phyloP scores from a whole-genome alignment of 2,888 invertebrate genomes.

The Luperina testacea region DNA sequence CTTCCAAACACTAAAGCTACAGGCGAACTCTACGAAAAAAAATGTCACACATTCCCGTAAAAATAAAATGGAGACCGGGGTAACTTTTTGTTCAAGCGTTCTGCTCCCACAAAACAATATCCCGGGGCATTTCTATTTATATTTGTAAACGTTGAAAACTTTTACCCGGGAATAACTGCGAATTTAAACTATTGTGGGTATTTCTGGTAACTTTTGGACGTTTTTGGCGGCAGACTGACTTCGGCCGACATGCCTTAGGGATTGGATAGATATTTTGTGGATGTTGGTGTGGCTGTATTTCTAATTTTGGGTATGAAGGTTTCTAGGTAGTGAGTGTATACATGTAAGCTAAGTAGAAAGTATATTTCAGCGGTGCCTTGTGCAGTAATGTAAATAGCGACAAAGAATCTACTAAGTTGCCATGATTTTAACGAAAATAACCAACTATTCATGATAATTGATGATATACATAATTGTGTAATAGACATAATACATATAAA shows the following conservation, averaged over 20 bases:
- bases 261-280: not conserved
- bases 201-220: conserved; percentile 39
- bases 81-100: conserved; percentile 42
- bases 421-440: not conserved
- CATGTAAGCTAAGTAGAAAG: not conserved
- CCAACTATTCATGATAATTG: not conserved
- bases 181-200: conserved; percentile 47
- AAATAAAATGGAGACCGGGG: conserved; percentile 44
- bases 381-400: not conserved
- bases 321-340: not conserved
- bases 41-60: conserved; percentile 32
- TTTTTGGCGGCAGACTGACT: conserved; percentile 19
- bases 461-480: not conserved
- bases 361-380: not conserved
- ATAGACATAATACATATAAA: not conserved
- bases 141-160: conserved; percentile 56
- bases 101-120: conserved; percentile 50
- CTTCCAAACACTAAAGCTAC: conserved; percentile 21
- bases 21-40: conserved; percentile 9
- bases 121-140: conserved; percentile 52
- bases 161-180: conserved; percentile 36
- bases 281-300: not conserved
- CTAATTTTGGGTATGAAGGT: not conserved
- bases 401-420: not conserved
- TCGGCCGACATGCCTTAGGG: conserved; percentile 7